Evolutionary conservation across 2,888 invertebrate genomes (phyloP).

Genomic region (Trilocha varians): DNA sequence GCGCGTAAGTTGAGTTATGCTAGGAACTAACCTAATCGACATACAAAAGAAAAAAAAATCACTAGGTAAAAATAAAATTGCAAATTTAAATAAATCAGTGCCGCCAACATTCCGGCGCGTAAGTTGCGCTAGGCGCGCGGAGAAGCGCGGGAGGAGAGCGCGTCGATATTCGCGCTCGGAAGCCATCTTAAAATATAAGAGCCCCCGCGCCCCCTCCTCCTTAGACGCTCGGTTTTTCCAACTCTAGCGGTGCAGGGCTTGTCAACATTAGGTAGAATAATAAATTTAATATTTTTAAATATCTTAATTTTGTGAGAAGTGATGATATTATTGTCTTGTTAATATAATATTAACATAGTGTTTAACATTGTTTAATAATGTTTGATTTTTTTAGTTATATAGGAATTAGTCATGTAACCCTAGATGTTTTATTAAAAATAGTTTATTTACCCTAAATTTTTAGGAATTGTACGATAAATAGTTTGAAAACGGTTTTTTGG

Average conservation of each 20-base stretch:
- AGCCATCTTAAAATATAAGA: slow-evolving; percentile 72
- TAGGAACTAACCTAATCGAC: neutral
- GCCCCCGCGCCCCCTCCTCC: slow-evolving; percentile 41
- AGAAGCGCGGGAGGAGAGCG: slow-evolving; percentile 32
- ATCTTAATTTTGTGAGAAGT: too few relatives aligned
- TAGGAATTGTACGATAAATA: too few relatives aligned
- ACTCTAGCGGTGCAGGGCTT: slow-evolving; percentile 37
- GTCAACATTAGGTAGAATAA: slow-evolving; percentile 38
- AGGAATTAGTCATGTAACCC: too few relatives aligned
- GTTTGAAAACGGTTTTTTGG: too few relatives aligned
- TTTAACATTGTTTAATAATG: too few relatives aligned
- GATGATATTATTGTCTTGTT: too few relatives aligned
- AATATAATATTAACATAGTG: too few relatives aligned
- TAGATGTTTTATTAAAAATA: too few relatives aligned
- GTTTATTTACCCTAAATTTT: too few relatives aligned
- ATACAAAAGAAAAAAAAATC: neutral
- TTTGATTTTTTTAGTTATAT: too few relatives aligned
- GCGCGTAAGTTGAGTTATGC: too few relatives aligned
- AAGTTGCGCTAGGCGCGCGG: slow-evolving; percentile 15
- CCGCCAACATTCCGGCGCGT: slow-evolving; percentile 40
- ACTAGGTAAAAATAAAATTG: neutral
- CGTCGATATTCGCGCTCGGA: slow-evolving; percentile 69
- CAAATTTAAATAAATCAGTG: slow-evolving; percentile 24
- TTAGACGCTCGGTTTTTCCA: slow-evolving; percentile 66
- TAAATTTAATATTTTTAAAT: neutral